These are phyloP conservation scores for Brachionus rotundiformis DNA, from an alignment of 1,140 invertebrate genomes.

Conservation along the genomic window DNA sequence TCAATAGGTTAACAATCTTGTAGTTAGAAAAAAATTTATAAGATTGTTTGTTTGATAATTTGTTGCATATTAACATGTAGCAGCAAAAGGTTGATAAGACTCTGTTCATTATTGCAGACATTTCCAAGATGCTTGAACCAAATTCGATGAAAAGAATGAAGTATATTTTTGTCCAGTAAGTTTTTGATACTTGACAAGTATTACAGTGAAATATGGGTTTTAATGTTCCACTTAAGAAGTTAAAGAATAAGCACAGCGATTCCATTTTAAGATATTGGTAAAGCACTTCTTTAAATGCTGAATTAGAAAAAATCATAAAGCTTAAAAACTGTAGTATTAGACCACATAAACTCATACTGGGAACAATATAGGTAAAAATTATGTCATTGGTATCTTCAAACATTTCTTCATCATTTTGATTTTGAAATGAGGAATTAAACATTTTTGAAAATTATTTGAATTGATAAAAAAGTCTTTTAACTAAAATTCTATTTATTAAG, in stretches of 20 bases:
- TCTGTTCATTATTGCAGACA: constrained; percentile 21
- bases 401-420: neutral
- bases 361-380: neutral
- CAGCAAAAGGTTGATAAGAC: constrained; percentile 4
- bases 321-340: neutral
- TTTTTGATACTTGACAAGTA: neutral
- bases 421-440: neutral
- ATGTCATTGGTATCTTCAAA: neutral
- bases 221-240: neutral
- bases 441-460: neutral
- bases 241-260: neutral
- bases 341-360: neutral
- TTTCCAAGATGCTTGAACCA: neutral
- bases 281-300: neutral
- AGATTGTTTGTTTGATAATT: neutral
- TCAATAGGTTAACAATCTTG: neutral
- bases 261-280: constrained; percentile 31
- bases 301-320: neutral
- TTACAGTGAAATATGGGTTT: neutral
- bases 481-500: too few relatives aligned
- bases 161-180: neutral
- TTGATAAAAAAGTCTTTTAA: too few relatives aligned
- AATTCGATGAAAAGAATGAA: neutral
- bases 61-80: neutral
- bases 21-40: neutral